phyloP scores from a whole-genome alignment of 2,797 vertebrate species.

The Acrossocheilus fasciatus region DNA sequence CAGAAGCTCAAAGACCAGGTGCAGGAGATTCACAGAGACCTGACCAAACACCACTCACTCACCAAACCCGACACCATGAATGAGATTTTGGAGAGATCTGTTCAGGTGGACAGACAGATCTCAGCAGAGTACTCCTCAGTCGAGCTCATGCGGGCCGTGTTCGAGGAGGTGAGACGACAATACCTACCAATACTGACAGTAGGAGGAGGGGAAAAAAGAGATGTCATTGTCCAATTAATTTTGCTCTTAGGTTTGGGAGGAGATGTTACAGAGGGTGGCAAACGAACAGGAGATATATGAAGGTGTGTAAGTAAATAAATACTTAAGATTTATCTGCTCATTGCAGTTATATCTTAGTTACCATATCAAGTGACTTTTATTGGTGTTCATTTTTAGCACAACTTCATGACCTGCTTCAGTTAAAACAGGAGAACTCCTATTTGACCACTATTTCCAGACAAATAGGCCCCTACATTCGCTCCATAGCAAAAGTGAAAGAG shows the following conservation, averaged over 20 bases:
- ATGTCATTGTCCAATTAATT: not conserved
- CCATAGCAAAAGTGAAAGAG: conserved; percentile 87
- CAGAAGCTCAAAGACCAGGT: conserved; percentile 87
- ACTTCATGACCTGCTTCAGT: conserved; percentile 83
- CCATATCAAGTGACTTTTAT: not conserved
- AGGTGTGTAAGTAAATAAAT: conserved; percentile 70
- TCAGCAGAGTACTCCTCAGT: conserved; percentile 75
- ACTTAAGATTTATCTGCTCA: not conserved
- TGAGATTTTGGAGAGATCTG: conserved; percentile 80
- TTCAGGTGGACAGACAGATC: conserved; percentile 81
- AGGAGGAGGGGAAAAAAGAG: not conserved
- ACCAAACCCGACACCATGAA: conserved; percentile 84
- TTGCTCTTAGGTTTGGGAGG: conserved; percentile 83
- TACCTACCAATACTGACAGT: not conserved
- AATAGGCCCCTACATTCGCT: conserved; percentile 83
- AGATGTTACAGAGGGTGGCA: conserved; percentile 84
- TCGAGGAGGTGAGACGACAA: conserved; percentile 79
- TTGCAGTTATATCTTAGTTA: not conserved
- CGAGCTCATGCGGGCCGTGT: conserved; percentile 79
- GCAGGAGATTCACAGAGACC: conserved; percentile 85
- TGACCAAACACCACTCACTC: conserved; percentile 87
- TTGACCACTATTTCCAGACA: conserved; percentile 85
- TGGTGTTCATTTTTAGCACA: conserved; percentile 71
- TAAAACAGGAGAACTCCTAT: conserved; percentile 84
- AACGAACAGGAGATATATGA: conserved; percentile 88